A percentile compares a stretch with the other conserved stretches of the same genome.
These are phyloP conservation scores for Thereva nobilitata DNA, from an alignment of 2,888 invertebrate species.

Conservation along the genomic window DNA sequence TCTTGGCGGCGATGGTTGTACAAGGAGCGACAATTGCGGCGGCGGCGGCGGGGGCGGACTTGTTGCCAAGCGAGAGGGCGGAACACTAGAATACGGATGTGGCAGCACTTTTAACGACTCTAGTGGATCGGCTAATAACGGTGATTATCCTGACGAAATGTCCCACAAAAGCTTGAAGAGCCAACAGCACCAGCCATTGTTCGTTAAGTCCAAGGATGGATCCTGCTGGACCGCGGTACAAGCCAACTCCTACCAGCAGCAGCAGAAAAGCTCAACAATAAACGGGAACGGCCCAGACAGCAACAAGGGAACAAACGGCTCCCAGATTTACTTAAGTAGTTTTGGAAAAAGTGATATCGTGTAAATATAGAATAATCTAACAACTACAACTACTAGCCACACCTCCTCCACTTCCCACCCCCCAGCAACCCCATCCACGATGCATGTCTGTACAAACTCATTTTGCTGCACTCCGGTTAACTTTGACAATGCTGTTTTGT, in stretches of 20 bases:
- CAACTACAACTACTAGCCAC: background rate
- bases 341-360: slow-evolving; percentile 57
- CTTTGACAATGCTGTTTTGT: too few species aligned
- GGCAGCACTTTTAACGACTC: slow-evolving; percentile 22
- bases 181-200: slow-evolving; percentile 51
- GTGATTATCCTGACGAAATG: slow-evolving; percentile 22
- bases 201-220: slow-evolving; percentile 57
- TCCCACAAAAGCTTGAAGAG: slow-evolving; percentile 16
- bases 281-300: slow-evolving; percentile 29
- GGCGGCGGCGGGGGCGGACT: slow-evolving; percentile 40
- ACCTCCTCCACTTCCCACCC: too few species aligned
- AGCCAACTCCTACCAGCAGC: slow-evolving; percentile 55
- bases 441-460: too few species aligned
- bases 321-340: slow-evolving; percentile 58
- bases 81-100: slow-evolving; percentile 25
- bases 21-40: slow-evolving; percentile 2
- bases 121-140: slow-evolving; percentile 16
- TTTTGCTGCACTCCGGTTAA: too few species aligned
- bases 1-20: slow-evolving; percentile 45
- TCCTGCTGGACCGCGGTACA: slow-evolving; percentile 55
- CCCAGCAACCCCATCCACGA: too few species aligned
- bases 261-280: slow-evolving; percentile 48
- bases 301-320: slow-evolving; percentile 45
- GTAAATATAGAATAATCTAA: slow-evolving; percentile 46
- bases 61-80: slow-evolving; percentile 25